Evolutionary conservation across 2,797 vertebrate species (phyloP).

Genomic region (Parauchenoglanis punctatus): DNA sequence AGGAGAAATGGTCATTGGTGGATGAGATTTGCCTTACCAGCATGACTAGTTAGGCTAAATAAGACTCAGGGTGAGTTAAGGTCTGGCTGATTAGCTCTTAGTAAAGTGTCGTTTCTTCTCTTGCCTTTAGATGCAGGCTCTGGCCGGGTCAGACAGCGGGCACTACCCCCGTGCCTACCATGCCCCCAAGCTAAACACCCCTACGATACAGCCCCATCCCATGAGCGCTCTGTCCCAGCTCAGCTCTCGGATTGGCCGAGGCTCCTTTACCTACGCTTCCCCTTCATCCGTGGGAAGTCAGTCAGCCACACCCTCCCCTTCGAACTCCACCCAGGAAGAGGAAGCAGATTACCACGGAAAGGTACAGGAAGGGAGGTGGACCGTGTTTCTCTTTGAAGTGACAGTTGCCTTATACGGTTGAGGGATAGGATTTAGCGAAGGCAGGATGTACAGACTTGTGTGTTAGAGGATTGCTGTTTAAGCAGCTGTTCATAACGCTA

Average conservation of each 20-base stretch:
- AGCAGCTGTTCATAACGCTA: conserved; percentile 12
- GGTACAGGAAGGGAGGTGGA: conserved; percentile 73
- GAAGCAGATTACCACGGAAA: conserved; percentile 93
- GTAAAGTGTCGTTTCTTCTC: conserved; percentile 84
- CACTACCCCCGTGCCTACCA: conserved; percentile 88
- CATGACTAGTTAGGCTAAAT: conserved; percentile 1
- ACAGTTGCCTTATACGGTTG: conserved; percentile 1
- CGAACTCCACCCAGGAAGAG: conserved; percentile 98
- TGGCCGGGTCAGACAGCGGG: conserved; percentile 89
- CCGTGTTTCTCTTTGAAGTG: conserved; percentile 28
- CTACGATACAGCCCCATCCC: conserved; percentile 89
- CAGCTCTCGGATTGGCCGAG: conserved; percentile 91
- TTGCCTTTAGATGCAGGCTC: conserved; percentile 93
- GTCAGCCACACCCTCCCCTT: conserved; percentile 97
- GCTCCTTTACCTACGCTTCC: conserved; percentile 85
- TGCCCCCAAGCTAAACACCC: conserved; percentile 88
- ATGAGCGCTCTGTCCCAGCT: conserved; percentile 94
- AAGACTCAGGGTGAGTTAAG: background rate
- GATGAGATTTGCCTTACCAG: background rate
- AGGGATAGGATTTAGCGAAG: background rate
- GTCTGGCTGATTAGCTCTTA: conserved; percentile 66
- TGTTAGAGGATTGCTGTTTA: conserved; percentile 30
- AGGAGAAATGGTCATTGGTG: background rate
- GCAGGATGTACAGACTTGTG: conserved; percentile 15
- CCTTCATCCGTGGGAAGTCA: conserved; percentile 97